phyloP scores from a whole-genome alignment of 2,113 vertebrate species.

The Mellivora capensis region DNA sequence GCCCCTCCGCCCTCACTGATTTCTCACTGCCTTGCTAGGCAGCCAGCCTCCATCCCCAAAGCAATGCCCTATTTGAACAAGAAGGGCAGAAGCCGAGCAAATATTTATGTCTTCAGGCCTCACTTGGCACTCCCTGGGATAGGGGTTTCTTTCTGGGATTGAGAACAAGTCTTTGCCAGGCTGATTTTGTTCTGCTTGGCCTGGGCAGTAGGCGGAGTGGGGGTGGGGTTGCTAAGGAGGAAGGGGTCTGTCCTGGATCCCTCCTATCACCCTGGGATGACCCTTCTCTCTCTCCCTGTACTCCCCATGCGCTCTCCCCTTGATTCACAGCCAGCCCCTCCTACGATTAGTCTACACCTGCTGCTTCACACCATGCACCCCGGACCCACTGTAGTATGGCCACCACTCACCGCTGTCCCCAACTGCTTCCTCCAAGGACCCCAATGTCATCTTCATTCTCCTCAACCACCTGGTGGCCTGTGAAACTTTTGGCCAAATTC shows the following conservation, averaged over 20 bases:
- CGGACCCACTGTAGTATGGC: neutral
- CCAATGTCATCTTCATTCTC: neutral
- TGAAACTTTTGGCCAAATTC: neutral
- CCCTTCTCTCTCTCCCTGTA: neutral
- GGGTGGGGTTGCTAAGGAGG: neutral
- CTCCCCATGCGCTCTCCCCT: neutral
- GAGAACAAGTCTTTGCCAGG: slow-evolving; percentile 39
- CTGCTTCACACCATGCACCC: neutral
- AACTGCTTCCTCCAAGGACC: neutral
- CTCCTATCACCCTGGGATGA: neutral
- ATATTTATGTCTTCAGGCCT: slow-evolving; percentile 80
- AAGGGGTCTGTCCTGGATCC: neutral
- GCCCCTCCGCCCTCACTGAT: neutral
- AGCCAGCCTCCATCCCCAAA: neutral
- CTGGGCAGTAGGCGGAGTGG: neutral
- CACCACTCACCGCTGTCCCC: neutral
- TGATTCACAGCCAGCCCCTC: neutral
- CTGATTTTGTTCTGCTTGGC: neutral
- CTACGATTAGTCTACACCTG: neutral
- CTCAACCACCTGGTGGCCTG: neutral
- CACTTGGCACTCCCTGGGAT: slow-evolving; percentile 64
- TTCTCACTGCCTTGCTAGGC: slow-evolving; percentile 58
- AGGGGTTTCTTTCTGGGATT: slow-evolving; percentile 69
- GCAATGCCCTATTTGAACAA: slow-evolving; percentile 76
- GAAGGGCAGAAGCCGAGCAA: slow-evolving; percentile 83